Percentiles rank a stretch among this genome's conserved stretches.
Conservation (phyloP, 1,140 invertebrate genomes). For the Antheraea pernyi region DNA sequence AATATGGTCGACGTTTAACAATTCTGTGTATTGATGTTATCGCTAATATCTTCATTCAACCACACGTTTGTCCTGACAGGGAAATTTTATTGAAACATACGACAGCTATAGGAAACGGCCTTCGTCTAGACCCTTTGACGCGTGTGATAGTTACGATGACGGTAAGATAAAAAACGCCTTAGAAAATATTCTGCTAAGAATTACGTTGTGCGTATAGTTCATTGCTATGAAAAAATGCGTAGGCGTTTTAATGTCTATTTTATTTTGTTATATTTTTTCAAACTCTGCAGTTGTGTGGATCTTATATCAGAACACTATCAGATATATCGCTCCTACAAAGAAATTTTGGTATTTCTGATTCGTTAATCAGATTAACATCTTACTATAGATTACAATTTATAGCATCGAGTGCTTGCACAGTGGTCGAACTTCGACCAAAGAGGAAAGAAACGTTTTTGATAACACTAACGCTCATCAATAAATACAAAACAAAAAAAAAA, state of each 20-base stretch:
- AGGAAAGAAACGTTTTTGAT: too few species aligned
- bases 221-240: slow-evolving; percentile 14
- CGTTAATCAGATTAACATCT: too few species aligned
- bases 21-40: slow-evolving; percentile 43
- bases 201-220: neutral
- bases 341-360: too few species aligned
- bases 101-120: slow-evolving; percentile 20
- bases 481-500: too few species aligned
- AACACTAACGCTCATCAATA: too few species aligned
- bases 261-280: neutral
- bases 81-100: slow-evolving; percentile 26
- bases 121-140: slow-evolving; percentile 22
- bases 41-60: slow-evolving; percentile 47
- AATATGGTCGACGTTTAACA: neutral
- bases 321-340: too few species aligned
- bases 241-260: neutral
- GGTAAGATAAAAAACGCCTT: slow-evolving; percentile 19
- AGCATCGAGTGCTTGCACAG: too few species aligned
- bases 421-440: too few species aligned
- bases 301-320: too few species aligned
- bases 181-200: slow-evolving; percentile 13
- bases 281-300: too few species aligned
- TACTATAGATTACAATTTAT: too few species aligned
- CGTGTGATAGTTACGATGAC: slow-evolving; percentile 19
- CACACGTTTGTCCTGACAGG: slow-evolving; percentile 20